Conservation (phyloP, 2,113 vertebrate species). For the Osmerus eperlanus region DNA sequence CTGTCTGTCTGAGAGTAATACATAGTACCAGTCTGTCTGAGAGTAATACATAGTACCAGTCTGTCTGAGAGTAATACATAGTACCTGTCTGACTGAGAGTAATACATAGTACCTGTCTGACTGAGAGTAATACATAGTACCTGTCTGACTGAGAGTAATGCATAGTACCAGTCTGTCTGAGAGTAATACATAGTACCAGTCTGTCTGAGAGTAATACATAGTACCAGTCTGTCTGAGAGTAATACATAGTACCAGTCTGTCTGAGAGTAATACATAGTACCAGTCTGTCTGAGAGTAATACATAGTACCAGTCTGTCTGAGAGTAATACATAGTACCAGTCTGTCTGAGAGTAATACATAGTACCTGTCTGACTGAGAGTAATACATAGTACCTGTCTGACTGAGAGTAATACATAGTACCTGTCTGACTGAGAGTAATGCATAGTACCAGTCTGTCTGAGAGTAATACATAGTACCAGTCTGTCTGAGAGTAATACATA, state of each 20-base stretch:
- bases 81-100: slow-evolving; percentile 53
- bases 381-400: slow-evolving; percentile 59
- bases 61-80: slow-evolving; percentile 45
- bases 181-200: too few species aligned
- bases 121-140: too few species aligned
- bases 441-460: slow-evolving; percentile 57
- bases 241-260: too few species aligned
- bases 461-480: slow-evolving; percentile 61
- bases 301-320: slow-evolving; percentile 58
- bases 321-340: slow-evolving; percentile 61
- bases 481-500: slow-evolving; percentile 45
- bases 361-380: slow-evolving; percentile 53
- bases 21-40: slow-evolving; percentile 58
- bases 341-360: slow-evolving; percentile 45
- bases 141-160: too few species aligned
- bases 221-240: too few species aligned
- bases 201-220: too few species aligned
- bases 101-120: slow-evolving; percentile 56
- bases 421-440: slow-evolving; percentile 46
- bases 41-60: slow-evolving; percentile 60
- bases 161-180: too few species aligned
- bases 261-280: too few species aligned
- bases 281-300: slow-evolving; percentile 2
- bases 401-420: slow-evolving; percentile 54
- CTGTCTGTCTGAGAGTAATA: slow-evolving; percentile 46